A percentile compares a stretch with the other conserved stretches of the same genome.
phyloP scores from a whole-genome alignment of 2,113 vertebrate genomes.

The Corapipo altera region DNA sequence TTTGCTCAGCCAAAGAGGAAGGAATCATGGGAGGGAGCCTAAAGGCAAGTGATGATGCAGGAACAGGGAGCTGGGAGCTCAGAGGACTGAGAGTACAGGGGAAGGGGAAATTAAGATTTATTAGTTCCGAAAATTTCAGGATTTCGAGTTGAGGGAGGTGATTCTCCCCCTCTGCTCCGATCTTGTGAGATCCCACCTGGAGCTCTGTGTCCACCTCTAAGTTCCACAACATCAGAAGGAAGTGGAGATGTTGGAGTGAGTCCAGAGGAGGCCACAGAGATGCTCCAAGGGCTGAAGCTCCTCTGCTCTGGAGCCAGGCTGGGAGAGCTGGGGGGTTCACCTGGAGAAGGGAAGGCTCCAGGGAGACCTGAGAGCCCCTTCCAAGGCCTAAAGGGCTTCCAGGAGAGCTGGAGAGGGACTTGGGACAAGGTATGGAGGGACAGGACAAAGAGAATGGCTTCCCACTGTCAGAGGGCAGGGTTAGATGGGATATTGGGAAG shows the following conservation, averaged over 20 bases:
- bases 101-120: background rate
- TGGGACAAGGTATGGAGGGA: accelerated
- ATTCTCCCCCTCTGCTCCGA: background rate
- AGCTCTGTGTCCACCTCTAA: background rate
- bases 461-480: accelerated
- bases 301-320: background rate
- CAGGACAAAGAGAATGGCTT: background rate
- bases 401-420: background rate
- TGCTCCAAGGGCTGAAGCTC: background rate
- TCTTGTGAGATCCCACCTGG: background rate
- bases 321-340: background rate
- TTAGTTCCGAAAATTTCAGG: accelerated
- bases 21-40: background rate
- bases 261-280: accelerated
- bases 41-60: background rate
- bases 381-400: background rate
- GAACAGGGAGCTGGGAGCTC: background rate
- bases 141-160: accelerated
- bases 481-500: background rate
- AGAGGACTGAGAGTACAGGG: background rate
- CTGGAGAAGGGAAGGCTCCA: accelerated
- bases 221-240: accelerated
- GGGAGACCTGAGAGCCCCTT: accelerated
- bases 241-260: accelerated
- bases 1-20: background rate